Evolutionary conservation across 2,113 vertebrate genomes (phyloP), one percentile per base, ranked within the genome.

Genomic region (Dipodomys ordii): DNA sequence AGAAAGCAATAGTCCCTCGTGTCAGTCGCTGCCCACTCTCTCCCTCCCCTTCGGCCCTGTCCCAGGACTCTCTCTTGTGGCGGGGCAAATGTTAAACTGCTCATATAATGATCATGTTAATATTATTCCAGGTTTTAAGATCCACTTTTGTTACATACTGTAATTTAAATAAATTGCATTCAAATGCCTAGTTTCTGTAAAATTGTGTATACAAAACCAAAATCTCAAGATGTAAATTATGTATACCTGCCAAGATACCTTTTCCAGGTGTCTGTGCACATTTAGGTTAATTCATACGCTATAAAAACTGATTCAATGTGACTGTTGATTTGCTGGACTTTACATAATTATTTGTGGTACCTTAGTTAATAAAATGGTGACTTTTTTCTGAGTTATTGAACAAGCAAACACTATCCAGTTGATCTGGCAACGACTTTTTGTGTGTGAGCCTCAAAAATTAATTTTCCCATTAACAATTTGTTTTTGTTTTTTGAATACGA

Each of bases 191-290:
- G 97, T 98, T 98, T 98, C 98, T 99, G 98, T 98, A 98, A 98
- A 97, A 98, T 98, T 98, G 98, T 98, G 99, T 98, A 98, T 98
- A 98, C 98, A 97, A 97, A 98, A 98, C 97, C 98, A 98, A 98
- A 98, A 97, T 98, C 98, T 98, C 98, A 96, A 97, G 96, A 97
- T 99, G 98, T 99, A 99, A 98, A 99, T 98, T 97, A 97, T 98
- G 98, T 98, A 98, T 97, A 98, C 98, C 97, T 97, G 97, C 98
- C 98, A 97, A 98, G 98, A 97, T 97, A 98, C 98, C 98, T 98
- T 96, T 97, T 97, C 98, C 95, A 96, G 94, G 97, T 88, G 97
- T 98, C 98, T 97, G 94, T 91, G 97, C 97, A 97, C 97, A 98
- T 96, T 98, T 98, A 98, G 97, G 98, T 98, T 95, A 96, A 98